phyloP scores from a whole-genome alignment of 2,113 vertebrate genomes.

The Poeciliopsis turrubarensis region DNA sequence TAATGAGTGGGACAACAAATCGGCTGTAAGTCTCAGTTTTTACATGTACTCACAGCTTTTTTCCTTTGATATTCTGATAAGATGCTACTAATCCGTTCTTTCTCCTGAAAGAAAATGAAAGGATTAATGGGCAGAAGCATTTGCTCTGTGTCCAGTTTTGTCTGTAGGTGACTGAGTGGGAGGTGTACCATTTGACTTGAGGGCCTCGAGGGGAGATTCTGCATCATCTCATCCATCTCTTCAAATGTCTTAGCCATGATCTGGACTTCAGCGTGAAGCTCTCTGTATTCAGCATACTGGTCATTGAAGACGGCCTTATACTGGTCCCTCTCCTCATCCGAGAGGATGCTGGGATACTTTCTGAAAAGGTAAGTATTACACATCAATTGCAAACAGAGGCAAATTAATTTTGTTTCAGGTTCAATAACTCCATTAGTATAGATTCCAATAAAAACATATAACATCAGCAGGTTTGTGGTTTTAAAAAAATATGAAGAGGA shows the following conservation, averaged over 20 bases:
- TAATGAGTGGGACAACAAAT: not conserved
- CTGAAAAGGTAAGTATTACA: conserved; percentile 69
- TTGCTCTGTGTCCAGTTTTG: not conserved
- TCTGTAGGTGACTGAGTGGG: not conserved
- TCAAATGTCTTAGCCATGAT: conserved; percentile 84
- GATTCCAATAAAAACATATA: not conserved
- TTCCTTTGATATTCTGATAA: conserved; percentile 90
- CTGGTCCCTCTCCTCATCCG: conserved; percentile 88
- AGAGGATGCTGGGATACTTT: conserved; percentile 89
- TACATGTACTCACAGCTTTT: conserved; percentile 86
- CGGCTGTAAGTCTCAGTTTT: too few relatives aligned
- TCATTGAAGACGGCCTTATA: conserved; percentile 97
- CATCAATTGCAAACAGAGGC: too few relatives aligned
- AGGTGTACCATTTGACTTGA: conserved; percentile 82
- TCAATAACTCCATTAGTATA: not conserved
- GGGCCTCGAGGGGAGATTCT: conserved; percentile 79
- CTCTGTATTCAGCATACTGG: conserved; percentile 95
- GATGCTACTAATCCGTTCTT: conserved; percentile 87
- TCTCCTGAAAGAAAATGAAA: conserved; percentile 79
- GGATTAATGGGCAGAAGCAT: not conserved
- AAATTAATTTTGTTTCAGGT: not conserved
- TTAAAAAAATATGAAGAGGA: not conserved
- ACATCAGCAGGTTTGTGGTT: not conserved
- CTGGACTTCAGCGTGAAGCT: conserved; percentile 90
- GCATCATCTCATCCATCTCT: conserved; percentile 88